Evolutionary conservation across 2,113 vertebrate genomes (phyloP).

Genomic region (Menidia beryllina): DNA sequence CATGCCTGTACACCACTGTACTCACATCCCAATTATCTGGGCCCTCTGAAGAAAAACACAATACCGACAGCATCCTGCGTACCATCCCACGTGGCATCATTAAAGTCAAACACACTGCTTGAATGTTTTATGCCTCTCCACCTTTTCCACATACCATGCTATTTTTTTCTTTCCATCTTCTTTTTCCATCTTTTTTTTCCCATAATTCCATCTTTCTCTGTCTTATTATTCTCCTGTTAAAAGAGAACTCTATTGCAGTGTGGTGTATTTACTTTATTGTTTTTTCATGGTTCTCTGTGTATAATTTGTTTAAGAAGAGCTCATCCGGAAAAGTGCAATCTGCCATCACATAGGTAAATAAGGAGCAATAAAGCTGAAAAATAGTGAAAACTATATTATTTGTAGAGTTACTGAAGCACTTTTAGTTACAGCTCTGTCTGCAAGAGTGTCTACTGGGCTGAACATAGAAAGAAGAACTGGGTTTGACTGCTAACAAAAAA

Average conservation of each 20-base stretch:
- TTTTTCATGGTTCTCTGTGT: constrained; percentile 42
- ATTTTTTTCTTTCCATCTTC: constrained; percentile 23
- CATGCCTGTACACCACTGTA: constrained; percentile 59
- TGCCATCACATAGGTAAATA: not conserved
- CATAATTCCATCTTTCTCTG: constrained; percentile 24
- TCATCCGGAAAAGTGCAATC: constrained; percentile 24
- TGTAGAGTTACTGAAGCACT: not conserved
- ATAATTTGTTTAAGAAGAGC: constrained; percentile 36
- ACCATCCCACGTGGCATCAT: constrained; percentile 78
- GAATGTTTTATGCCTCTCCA: constrained; percentile 68
- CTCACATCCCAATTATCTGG: constrained; percentile 68
- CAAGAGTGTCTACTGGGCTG: too few species aligned
- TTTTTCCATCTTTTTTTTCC: constrained; percentile 13
- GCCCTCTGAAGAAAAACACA: constrained; percentile 65
- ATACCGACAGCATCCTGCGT: constrained; percentile 59
- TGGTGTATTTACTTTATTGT: constrained; percentile 49
- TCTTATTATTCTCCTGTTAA: constrained; percentile 41
- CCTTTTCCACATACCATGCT: constrained; percentile 39
- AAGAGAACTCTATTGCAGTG: constrained; percentile 22
- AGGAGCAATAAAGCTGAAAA: not conserved
- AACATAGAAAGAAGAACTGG: too few species aligned
- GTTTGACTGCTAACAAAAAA: too few species aligned
- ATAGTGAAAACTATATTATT: too few species aligned
- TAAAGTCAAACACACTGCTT: constrained; percentile 77
- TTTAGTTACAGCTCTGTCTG: not conserved